phyloP scores from a whole-genome alignment of 2,797 vertebrate genomes.

The Pipistrellus pygmaeus region DNA sequence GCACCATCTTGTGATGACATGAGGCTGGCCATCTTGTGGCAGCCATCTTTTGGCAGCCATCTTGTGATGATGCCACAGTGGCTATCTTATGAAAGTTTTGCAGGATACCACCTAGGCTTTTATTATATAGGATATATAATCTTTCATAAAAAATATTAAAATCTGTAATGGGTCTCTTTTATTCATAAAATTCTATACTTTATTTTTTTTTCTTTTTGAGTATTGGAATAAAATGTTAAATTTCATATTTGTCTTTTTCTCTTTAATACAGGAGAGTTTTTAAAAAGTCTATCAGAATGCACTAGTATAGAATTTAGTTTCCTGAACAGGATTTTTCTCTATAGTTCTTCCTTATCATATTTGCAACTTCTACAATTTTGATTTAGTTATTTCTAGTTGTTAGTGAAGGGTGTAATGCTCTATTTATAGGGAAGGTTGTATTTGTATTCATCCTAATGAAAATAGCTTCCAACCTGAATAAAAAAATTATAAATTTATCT shows the following conservation, averaged over 20 bases:
- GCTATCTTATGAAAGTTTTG: too few species aligned
- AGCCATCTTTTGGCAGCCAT: too few species aligned
- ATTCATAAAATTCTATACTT: not conserved
- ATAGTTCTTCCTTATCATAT: not conserved
- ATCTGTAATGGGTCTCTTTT: not conserved
- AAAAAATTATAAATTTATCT: not conserved
- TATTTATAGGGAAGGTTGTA: not conserved
- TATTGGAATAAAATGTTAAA: not conserved
- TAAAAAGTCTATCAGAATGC: not conserved
- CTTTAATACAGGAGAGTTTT: not conserved
- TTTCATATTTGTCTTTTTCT: not conserved
- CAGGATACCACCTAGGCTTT: too few species aligned
- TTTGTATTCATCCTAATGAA: conserved; percentile 1
- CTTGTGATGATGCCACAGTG: too few species aligned
- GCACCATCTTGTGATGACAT: too few species aligned
- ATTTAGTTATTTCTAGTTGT: not conserved
- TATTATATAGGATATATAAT: not conserved
- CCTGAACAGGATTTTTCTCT: not conserved
- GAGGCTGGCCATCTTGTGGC: too few species aligned
- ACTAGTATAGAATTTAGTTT: not conserved
- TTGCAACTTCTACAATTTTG: not conserved
- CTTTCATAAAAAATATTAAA: not conserved
- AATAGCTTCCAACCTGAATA: not conserved
- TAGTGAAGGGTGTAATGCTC: not conserved
- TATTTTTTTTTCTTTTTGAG: not conserved